Percentiles rank a stretch among this genome's conserved stretches.
phyloP scores from a whole-genome alignment of 2,797 vertebrate species.

The Schizothorax lantsangensis region DNA sequence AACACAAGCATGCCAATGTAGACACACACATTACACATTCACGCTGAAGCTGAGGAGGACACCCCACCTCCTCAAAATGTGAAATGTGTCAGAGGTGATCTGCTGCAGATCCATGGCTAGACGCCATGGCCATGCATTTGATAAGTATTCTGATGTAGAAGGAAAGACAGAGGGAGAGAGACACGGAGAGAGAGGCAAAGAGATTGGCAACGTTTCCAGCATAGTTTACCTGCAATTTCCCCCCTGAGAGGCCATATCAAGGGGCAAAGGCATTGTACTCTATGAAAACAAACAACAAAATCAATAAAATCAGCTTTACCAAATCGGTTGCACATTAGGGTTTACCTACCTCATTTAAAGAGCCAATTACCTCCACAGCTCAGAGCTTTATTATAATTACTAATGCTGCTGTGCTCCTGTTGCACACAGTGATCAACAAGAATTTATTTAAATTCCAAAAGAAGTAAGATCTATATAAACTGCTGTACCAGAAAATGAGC shows the following conservation, averaged over 20 bases:
- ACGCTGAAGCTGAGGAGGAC: conserved; percentile 9
- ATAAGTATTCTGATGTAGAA: conserved; percentile 33
- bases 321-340: conserved; percentile 29
- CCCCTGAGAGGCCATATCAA: conserved; percentile 13
- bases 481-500: background rate
- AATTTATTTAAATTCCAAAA: conserved; percentile 7
- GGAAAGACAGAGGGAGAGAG: background rate
- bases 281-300: conserved; percentile 38
- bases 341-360: conserved; percentile 25
- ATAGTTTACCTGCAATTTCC: background rate
- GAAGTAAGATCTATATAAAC: conserved; percentile 14
- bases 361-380: conserved; percentile 36
- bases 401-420: background rate
- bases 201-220: conserved; percentile 12
- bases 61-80: conserved; percentile 37
- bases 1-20: background rate
- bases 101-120: conserved; percentile 21
- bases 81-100: conserved; percentile 44
- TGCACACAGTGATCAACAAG: background rate
- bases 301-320: conserved; percentile 35
- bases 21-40: conserved; percentile 17
- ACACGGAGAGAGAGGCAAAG: background rate
- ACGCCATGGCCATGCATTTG: conserved; percentile 25
- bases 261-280: conserved; percentile 7
- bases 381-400: conserved; percentile 29